Percentiles rank a stretch among this genome's conserved stretches.
These are phyloP conservation scores for Drosophila pseudotalamancana DNA, from an alignment of 2,888 invertebrate species.

Conservation along the genomic window DNA sequence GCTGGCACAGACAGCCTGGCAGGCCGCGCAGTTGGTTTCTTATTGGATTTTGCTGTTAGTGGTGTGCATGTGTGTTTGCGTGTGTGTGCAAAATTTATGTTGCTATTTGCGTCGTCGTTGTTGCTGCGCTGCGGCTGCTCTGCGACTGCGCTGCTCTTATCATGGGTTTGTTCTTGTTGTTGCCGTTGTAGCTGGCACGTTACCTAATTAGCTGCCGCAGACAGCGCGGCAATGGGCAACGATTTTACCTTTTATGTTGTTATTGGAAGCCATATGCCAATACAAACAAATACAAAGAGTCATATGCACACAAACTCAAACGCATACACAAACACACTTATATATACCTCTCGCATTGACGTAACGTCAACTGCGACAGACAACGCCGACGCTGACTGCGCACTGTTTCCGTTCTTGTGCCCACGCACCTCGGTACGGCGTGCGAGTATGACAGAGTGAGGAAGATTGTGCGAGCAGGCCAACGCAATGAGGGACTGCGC, in stretches of 20 bases:
- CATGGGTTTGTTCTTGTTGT: slow-evolving; percentile 58
- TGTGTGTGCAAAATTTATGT: slow-evolving; percentile 73
- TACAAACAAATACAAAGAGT: slow-evolving; percentile 36
- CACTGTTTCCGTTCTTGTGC: slow-evolving; percentile 76
- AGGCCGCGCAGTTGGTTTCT: slow-evolving; percentile 68
- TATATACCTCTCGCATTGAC: slow-evolving; percentile 56
- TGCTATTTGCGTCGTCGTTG: slow-evolving; percentile 71
- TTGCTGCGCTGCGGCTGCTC: too few species aligned
- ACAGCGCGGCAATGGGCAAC: slow-evolving; percentile 81
- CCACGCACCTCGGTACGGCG: slow-evolving; percentile 60
- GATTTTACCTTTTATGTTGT: slow-evolving; percentile 75
- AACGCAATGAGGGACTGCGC: slow-evolving; percentile 11
- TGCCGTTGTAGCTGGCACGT: slow-evolving; percentile 71
- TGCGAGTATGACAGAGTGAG: slow-evolving; percentile 1
- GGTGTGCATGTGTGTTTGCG: slow-evolving; percentile 25
- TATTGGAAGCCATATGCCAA: slow-evolving; percentile 50
- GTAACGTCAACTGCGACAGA: slow-evolving; percentile 66
- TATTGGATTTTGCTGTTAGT: slow-evolving; percentile 67
- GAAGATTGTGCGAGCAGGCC: slow-evolving; percentile 2
- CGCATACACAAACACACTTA: slow-evolving; percentile 10
- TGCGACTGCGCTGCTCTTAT: slow-evolving; percentile 69
- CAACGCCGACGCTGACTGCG: slow-evolving; percentile 51
- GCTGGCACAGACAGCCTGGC: slow-evolving; percentile 80
- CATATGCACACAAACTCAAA: slow-evolving; percentile 3
- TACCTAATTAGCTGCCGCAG: slow-evolving; percentile 82